Conservation (phyloP, 2,888 invertebrate species). For the Seira sanloemensis region DNA sequence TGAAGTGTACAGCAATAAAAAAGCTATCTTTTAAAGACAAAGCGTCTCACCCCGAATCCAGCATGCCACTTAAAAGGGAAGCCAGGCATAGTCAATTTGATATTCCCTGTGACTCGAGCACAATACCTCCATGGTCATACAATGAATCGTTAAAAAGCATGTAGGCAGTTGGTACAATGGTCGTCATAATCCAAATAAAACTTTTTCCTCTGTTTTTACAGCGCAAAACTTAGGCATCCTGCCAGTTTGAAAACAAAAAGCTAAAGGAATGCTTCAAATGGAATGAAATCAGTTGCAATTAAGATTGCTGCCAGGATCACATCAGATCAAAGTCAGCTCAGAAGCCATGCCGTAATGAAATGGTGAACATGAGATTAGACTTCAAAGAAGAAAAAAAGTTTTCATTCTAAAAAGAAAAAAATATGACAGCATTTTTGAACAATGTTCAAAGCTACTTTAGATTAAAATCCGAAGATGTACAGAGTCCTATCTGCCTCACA, state of each 20-base stretch:
- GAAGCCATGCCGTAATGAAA: neutral
- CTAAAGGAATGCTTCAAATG: too few relatives aligned
- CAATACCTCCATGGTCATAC: slow-evolving; percentile 21
- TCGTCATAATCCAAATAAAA: neutral
- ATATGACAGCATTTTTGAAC: neutral
- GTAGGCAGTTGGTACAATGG: neutral
- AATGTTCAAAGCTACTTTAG: neutral
- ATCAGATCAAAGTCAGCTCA: neutral
- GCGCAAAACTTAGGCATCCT: too few relatives aligned
- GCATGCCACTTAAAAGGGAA: too few relatives aligned
- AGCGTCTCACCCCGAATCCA: too few relatives aligned
- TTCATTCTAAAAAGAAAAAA: too few relatives aligned
- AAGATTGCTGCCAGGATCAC: slow-evolving; percentile 36
- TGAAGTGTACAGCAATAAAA: too few relatives aligned
- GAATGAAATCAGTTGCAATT: slow-evolving; percentile 45
- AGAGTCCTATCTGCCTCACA: neutral
- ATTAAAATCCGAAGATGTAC: neutral
- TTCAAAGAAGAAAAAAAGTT: neutral
- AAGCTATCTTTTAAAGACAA: too few relatives aligned
- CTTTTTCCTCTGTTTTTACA: neutral
- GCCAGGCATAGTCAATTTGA: too few relatives aligned
- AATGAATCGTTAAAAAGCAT: slow-evolving; percentile 51
- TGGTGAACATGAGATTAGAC: neutral
- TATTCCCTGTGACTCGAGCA: neutral
- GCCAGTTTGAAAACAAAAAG: too few relatives aligned